Evolutionary conservation across 2,888 invertebrate genomes (phyloP), one percentile per base, ranked within the genome.

Genomic region (Aphidoletes aphidimyza): DNA sequence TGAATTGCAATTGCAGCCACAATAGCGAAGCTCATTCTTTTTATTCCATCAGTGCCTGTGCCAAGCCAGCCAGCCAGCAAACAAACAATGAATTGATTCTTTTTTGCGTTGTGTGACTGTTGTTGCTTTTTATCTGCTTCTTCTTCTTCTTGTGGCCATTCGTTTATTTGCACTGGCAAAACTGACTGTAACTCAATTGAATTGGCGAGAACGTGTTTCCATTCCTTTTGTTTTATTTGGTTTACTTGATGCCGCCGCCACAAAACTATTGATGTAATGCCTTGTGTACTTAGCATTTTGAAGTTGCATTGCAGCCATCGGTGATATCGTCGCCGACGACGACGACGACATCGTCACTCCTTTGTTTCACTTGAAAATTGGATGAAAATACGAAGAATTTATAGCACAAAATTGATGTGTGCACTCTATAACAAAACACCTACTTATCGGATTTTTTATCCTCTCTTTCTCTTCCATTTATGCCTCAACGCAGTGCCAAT

Each of bases 401-500:
- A 9, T 34, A 69, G n/a, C n/a, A 69, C 69, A 69, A 30, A 69
- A 69, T 69, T 69, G 69, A 30, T 69, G 69, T 69, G 34, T 69
- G 30, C 3, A 69, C 30, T n/a, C 11, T 30, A 69, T 6, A 69
- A 69, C 69, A 69, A 69, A 30, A 69, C 30, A 69, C 30, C 69
- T 69, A 69, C 69, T 69, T 69, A 69, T 30, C 69, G 69, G 69
- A 69, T 69, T n/a, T n/a, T n/a, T n/a, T n/a, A n/a, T n/a, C n/a
- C n/a, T n/a, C n/a, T n/a, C n/a, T n/a, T n/a, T 69, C 69, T 30
- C 30, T 69, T 69, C 14, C 30, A 30, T 14, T 69, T 30, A 11
- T 34, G 34, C 6, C 30, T 0, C 6, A 69, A 30, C 11, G 69
- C 30, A 69, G 26, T 69, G 69, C 34, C 69, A 69, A 30, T 69